These are phyloP conservation scores for Hoplias malabaricus DNA, from an alignment of 2,113 vertebrate genomes.

Conservation along the genomic window DNA sequence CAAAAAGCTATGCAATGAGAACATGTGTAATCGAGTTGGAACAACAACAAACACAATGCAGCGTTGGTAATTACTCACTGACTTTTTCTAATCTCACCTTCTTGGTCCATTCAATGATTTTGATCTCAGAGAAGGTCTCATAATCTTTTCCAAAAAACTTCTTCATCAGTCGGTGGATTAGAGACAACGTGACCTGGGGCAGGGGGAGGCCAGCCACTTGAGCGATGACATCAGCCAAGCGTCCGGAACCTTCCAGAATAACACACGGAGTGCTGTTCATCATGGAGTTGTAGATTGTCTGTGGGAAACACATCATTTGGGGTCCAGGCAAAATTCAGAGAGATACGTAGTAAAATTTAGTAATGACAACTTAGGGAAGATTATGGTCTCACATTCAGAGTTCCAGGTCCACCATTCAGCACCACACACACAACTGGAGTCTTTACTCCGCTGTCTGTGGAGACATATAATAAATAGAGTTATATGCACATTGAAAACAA, in stretches of 20 bases:
- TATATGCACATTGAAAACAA: background rate
- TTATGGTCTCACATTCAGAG: constrained; percentile 81
- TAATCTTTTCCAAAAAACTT: constrained; percentile 78
- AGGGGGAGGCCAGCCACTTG: constrained; percentile 79
- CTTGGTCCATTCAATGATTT: constrained; percentile 88
- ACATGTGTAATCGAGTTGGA: too few relatives aligned
- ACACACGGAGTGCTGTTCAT: constrained; percentile 87
- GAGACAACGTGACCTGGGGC: constrained; percentile 74
- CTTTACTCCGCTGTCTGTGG: constrained; percentile 73
- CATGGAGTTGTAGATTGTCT: constrained; percentile 93
- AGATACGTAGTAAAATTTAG: background rate
- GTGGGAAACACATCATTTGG: constrained; percentile 30
- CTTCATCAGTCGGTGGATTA: constrained; percentile 80
- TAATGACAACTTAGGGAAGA: background rate
- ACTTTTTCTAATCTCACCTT: constrained; percentile 74
- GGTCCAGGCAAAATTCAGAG: background rate
- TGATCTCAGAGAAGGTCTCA: constrained; percentile 73
- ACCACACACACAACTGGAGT: constrained; percentile 93
- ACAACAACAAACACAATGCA: too few relatives aligned
- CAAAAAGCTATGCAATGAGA: too few relatives aligned
- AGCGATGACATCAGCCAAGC: constrained; percentile 89
- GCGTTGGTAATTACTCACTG: too few relatives aligned
- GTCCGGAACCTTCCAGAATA: constrained; percentile 89
- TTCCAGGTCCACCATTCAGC: constrained; percentile 92
- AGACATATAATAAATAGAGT: constrained; percentile 18